Evolutionary conservation across 2,888 invertebrate species (phyloP).

Genomic region (Alcis repandata): DNA sequence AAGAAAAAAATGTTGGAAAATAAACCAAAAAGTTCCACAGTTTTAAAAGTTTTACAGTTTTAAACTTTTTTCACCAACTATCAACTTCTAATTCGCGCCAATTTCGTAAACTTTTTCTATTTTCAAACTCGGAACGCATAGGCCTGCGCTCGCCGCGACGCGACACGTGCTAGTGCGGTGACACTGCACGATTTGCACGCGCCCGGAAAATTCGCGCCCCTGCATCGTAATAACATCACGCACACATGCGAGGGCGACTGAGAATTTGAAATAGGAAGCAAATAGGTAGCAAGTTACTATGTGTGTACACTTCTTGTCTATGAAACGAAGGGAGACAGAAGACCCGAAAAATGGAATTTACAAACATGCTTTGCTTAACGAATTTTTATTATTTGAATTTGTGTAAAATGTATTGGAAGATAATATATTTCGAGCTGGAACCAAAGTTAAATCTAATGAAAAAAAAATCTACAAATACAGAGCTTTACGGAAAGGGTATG

Average conservation of each 20-base stretch:
- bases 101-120: constrained; percentile 24
- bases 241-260: constrained; percentile 35
- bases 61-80: constrained; percentile 13
- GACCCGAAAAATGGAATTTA: too few relatives aligned
- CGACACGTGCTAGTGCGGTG: constrained; percentile 80
- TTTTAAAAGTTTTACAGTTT: not conserved
- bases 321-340: not conserved
- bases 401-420: too few relatives aligned
- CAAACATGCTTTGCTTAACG: too few relatives aligned
- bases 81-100: constrained; percentile 11
- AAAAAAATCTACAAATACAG: too few relatives aligned
- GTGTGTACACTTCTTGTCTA: not conserved
- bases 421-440: too few relatives aligned
- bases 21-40: not conserved
- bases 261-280: not conserved
- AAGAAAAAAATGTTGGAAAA: not conserved
- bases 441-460: too few relatives aligned
- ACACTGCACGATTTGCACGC: constrained; percentile 66
- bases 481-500: too few relatives aligned
- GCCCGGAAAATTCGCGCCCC: constrained; percentile 62
- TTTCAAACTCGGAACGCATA: constrained; percentile 71
- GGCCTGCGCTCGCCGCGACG: constrained; percentile 79
- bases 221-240: constrained; percentile 56
- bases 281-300: not conserved
- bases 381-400: too few relatives aligned